These are phyloP conservation scores for Euwallacea similis DNA, from an alignment of 1,140 invertebrate genomes.

Conservation along the genomic window DNA sequence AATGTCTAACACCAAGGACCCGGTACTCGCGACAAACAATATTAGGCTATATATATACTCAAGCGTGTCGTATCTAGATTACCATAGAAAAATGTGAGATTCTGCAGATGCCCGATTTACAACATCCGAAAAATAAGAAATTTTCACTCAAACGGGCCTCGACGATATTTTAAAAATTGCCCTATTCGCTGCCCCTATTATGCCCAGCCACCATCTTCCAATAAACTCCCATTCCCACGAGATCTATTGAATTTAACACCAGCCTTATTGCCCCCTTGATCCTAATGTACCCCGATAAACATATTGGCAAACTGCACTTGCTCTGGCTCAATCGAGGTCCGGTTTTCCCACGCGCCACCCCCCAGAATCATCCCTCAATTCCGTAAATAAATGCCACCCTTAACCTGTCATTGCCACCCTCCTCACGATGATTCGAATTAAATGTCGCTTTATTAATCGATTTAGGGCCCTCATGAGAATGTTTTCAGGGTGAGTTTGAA, in stretches of 20 bases:
- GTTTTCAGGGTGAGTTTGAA: neutral
- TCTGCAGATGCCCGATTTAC: no score
- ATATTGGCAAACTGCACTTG: conserved; percentile 34
- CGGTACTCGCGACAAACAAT: no score
- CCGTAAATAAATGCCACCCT: conserved; percentile 29
- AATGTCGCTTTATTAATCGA: neutral
- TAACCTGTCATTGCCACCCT: conserved; percentile 26
- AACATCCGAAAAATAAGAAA: no score
- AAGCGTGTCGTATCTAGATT: no score
- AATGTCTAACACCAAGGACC: no score
- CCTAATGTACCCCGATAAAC: conserved; percentile 18
- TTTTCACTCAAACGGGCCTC: no score
- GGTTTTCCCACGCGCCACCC: conserved; percentile 31
- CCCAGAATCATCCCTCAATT: conserved; percentile 27
- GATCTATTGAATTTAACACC: conserved; percentile 19
- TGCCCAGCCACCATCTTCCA: no score
- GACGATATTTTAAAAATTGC: no score
- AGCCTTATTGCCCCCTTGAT: conserved; percentile 19
- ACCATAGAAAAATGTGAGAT: no score
- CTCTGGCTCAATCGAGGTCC: neutral
- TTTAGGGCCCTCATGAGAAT: conserved; percentile 1
- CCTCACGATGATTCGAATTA: neutral
- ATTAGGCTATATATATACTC: no score
- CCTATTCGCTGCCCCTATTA: no score
- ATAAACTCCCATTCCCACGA: conserved; percentile 19